Evolutionary conservation across 2,113 vertebrate genomes (phyloP).

Genomic region (Tenebrosternarchus preto): DNA sequence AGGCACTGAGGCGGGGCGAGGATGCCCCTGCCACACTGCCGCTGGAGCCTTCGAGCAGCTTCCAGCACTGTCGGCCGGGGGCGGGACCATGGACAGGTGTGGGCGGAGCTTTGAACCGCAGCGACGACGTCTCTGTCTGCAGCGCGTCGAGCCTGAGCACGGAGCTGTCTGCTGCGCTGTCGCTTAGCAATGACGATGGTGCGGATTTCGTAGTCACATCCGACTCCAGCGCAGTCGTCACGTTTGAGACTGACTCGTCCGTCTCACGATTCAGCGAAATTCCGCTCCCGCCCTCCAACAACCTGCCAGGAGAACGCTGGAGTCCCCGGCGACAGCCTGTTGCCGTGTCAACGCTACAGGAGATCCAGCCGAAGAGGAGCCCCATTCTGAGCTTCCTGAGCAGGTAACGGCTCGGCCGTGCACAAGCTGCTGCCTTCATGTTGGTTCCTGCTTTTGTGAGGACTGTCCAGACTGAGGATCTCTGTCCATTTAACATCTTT

Average conservation of each 20-base stretch:
- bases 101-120: constrained; percentile 70
- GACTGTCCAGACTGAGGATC: too few species aligned
- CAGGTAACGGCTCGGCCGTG: constrained; percentile 68
- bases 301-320: constrained; percentile 11
- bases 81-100: constrained; percentile 60
- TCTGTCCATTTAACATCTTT: too few species aligned
- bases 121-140: constrained; percentile 84
- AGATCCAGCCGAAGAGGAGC: constrained; percentile 53
- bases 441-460: too few species aligned
- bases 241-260: constrained; percentile 72
- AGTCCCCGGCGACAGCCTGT: too few species aligned
- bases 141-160: constrained; percentile 92
- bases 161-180: constrained; percentile 83
- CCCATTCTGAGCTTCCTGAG: constrained; percentile 82
- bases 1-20: constrained; percentile 6
- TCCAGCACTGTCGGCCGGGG: constrained; percentile 82
- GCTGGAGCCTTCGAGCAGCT: constrained; percentile 72
- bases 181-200: constrained; percentile 87
- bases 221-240: constrained; percentile 90
- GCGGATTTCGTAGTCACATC: constrained; percentile 87
- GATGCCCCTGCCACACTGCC: constrained; percentile 62
- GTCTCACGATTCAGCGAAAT: constrained; percentile 75
- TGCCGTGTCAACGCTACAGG: too few species aligned
- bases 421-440: too few species aligned
- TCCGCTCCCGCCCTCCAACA: constrained; percentile 71